Conservation (phyloP, 2,113 vertebrate genomes). For the Siniperca chuatsi region DNA sequence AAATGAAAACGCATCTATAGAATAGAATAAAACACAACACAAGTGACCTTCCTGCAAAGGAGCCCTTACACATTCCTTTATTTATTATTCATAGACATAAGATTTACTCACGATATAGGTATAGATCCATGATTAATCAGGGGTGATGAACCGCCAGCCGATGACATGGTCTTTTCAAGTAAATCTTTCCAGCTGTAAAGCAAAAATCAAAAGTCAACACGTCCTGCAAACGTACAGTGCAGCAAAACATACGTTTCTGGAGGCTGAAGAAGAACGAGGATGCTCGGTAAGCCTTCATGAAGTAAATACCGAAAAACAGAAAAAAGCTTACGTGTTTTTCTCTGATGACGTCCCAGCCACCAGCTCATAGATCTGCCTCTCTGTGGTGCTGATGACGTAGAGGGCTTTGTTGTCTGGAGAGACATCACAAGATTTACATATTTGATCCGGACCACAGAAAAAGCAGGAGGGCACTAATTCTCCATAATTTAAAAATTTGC, state of each 20-base stretch:
- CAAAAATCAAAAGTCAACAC: not conserved
- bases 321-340: constrained; percentile 88
- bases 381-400: constrained; percentile 94
- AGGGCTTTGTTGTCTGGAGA: constrained; percentile 91
- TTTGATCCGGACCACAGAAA: not conserved
- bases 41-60: not conserved
- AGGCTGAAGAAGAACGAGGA: rapidly evolving
- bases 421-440: not conserved
- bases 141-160: constrained; percentile 47
- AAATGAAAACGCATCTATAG: too few relatives aligned
- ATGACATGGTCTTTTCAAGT: constrained; percentile 80
- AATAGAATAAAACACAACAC: not conserved
- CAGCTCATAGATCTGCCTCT: constrained; percentile 95
- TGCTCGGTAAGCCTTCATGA: not conserved
- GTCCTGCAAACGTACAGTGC: not conserved
- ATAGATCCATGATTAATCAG: constrained; percentile 67
- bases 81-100: not conserved
- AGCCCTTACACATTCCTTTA: not conserved
- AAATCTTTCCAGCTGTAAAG: constrained; percentile 82
- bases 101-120: constrained; percentile 72
- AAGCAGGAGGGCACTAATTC: not conserved
- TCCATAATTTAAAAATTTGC: not conserved
- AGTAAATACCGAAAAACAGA: not conserved
- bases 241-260: not conserved
- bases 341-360: constrained; percentile 89